Conservation (phyloP, 1,140 invertebrate genomes). For the Maconellicoccus hirsutus region DNA sequence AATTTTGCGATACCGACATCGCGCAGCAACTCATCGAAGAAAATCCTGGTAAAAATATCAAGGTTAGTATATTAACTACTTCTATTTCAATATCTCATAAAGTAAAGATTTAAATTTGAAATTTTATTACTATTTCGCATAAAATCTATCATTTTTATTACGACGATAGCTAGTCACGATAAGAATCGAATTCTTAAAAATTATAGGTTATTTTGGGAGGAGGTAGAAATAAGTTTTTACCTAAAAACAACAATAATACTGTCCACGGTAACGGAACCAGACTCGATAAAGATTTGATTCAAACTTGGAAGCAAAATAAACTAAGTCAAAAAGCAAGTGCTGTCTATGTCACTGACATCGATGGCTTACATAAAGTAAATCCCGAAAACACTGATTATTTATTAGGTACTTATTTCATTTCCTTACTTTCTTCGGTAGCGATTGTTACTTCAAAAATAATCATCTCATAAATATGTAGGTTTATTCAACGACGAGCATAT, state of each 20-base stretch:
- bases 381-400: conserved; percentile 41
- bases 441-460: too few relatives aligned
- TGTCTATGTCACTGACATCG: conserved; percentile 38
- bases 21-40: conserved; percentile 47
- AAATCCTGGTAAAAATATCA: conserved; percentile 44
- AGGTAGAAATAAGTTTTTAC: conserved; percentile 46
- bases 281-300: conserved; percentile 44
- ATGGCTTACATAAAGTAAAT: conserved; percentile 41
- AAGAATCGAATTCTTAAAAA: not conserved
- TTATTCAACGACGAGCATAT: conserved; percentile 30
- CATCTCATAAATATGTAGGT: conserved; percentile 31
- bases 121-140: too few relatives aligned
- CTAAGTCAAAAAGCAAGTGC: conserved; percentile 33
- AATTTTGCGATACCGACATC: conserved; percentile 40
- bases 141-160: not conserved
- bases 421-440: too few relatives aligned
- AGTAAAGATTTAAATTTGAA: too few relatives aligned
- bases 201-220: conserved; percentile 38
- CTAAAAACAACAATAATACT: conserved; percentile 32
- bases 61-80: conserved; percentile 46
- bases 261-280: conserved; percentile 34
- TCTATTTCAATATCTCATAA: too few relatives aligned
- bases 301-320: conserved; percentile 42
- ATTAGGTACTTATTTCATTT: conserved; percentile 32
- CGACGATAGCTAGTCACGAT: not conserved